A percentile compares a stretch with the other conserved stretches of the same genome.
phyloP scores from a whole-genome alignment of 2,113 vertebrate species.

The Mus pahari region DNA sequence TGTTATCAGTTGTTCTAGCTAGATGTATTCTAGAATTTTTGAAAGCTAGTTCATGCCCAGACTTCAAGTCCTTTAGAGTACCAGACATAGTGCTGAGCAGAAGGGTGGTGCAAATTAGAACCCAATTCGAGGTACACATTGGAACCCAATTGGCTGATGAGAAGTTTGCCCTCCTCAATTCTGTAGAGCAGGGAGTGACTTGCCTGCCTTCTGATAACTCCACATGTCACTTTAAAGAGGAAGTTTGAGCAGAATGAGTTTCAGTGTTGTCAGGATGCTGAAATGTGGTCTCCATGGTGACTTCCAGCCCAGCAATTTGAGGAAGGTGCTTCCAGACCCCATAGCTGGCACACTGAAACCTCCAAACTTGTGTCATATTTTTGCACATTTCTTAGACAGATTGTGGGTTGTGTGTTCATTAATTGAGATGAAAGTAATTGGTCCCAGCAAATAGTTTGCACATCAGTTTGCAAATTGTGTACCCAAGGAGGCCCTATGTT shows the following conservation, averaged over 20 bases:
- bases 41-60: neutral
- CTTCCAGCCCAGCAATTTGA: constrained; percentile 38
- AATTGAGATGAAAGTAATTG: constrained; percentile 78
- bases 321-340: constrained; percentile 73
- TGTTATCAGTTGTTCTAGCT: neutral
- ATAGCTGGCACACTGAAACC: constrained; percentile 52
- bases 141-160: neutral
- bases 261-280: neutral
- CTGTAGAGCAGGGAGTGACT: neutral
- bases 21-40: neutral
- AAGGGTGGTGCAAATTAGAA: neutral
- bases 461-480: constrained; percentile 79
- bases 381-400: constrained; percentile 78
- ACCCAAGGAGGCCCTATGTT: constrained; percentile 60
- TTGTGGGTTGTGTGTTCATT: constrained; percentile 81
- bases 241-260: neutral
- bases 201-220: neutral
- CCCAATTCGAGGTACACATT: neutral
- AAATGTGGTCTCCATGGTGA: constrained; percentile 52
- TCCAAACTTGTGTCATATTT: constrained; percentile 71
- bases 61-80: neutral
- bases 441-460: constrained; percentile 77
- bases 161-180: too few relatives aligned
- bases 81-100: neutral
- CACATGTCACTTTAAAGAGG: neutral